phyloP scores from a whole-genome alignment of 2,888 invertebrate genomes.

The Cephus runcator region DNA sequence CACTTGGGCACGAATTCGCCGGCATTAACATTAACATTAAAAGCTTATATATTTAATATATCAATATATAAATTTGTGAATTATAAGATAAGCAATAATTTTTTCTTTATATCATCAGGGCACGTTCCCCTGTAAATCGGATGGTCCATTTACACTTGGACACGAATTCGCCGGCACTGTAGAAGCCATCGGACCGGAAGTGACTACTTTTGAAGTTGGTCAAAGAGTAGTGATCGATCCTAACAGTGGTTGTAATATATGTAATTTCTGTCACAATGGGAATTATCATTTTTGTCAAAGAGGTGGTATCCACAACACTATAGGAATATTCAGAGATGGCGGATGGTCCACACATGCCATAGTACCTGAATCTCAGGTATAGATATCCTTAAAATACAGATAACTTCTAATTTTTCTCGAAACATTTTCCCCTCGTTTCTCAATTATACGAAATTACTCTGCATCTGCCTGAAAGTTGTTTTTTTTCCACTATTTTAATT shows the following conservation, averaged over 20 bases:
- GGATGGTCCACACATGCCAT: slow-evolving; percentile 77
- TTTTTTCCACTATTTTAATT: not conserved
- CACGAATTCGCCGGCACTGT: slow-evolving; percentile 78
- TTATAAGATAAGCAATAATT: not conserved
- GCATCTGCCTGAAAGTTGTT: not conserved
- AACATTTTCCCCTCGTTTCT: not conserved
- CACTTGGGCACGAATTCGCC: slow-evolving; percentile 77
- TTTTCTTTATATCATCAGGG: not conserved
- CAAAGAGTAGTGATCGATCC: slow-evolving; percentile 78
- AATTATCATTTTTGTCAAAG: slow-evolving; percentile 73
- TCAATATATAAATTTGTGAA: not conserved
- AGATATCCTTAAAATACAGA: slow-evolving; percentile 64
- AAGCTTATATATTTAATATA: not conserved
- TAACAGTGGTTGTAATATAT: slow-evolving; percentile 74
- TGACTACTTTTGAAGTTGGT: slow-evolving; percentile 71
- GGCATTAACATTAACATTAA: no score
- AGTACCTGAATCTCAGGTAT: slow-evolving; percentile 73
- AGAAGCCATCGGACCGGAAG: slow-evolving; percentile 69
- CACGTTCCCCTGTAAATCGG: not conserved
- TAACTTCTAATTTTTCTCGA: not conserved
- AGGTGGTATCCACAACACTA: slow-evolving; percentile 73
- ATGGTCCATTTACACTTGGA: slow-evolving; percentile 69
- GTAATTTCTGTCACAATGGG: slow-evolving; percentile 72
- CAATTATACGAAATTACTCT: not conserved
- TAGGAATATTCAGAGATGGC: slow-evolving; percentile 75